Percentiles rank a stretch among this genome's conserved stretches.
Conservation (phyloP, 1,140 invertebrate genomes). For the Condylostylus longicornis region DNA sequence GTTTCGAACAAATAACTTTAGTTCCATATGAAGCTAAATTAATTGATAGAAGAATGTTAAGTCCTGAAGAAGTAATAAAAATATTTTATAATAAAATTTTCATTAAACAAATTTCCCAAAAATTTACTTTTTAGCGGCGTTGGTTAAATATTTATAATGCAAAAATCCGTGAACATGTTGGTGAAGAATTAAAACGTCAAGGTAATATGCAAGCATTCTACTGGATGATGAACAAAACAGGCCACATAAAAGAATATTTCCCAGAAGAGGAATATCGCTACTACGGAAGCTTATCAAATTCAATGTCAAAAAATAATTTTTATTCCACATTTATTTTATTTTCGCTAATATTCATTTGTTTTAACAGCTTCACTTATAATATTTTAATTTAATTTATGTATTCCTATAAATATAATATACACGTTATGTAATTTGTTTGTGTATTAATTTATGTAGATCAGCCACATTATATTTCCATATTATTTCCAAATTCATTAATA, state of each 20-base stretch:
- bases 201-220: slow-evolving; percentile 51
- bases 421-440: too few species aligned
- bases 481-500: too few species aligned
- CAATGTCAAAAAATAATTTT: too few species aligned
- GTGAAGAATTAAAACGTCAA: slow-evolving; percentile 51
- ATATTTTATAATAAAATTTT: slow-evolving; percentile 4
- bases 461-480: too few species aligned
- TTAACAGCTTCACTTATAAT: too few species aligned
- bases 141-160: slow-evolving; percentile 69
- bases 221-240: slow-evolving; percentile 68
- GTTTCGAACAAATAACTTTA: slow-evolving; percentile 71
- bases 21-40: slow-evolving; percentile 88
- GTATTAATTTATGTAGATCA: too few species aligned
- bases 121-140: slow-evolving; percentile 40
- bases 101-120: slow-evolving; percentile 1
- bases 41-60: slow-evolving; percentile 64
- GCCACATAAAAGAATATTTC: slow-evolving; percentile 42
- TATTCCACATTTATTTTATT: too few species aligned
- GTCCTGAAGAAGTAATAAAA: slow-evolving; percentile 47
- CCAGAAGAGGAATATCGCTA: slow-evolving; percentile 24
- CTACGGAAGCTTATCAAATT: too few species aligned
- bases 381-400: too few species aligned
- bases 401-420: too few species aligned
- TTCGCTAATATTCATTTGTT: too few species aligned
- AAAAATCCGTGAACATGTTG: slow-evolving; percentile 50